Percentiles rank a stretch among this genome's conserved stretches.
phyloP scores from a whole-genome alignment of 2,113 vertebrate species.

The Saguinus midas region DNA sequence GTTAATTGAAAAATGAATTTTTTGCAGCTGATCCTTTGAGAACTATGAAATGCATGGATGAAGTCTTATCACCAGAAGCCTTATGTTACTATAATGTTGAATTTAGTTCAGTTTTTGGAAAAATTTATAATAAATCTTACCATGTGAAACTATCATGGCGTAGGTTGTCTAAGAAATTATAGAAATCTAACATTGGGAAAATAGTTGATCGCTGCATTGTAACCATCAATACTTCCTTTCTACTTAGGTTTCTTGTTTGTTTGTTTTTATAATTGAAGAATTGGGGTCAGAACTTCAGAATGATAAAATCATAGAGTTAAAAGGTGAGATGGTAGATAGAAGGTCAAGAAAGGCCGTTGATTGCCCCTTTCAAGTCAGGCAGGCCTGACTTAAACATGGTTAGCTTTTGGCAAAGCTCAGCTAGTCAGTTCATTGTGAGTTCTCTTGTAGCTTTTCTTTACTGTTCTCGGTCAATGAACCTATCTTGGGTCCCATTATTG shows the following conservation, averaged over 20 bases:
- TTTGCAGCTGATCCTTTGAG: neutral
- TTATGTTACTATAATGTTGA: neutral
- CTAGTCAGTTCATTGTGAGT: neutral
- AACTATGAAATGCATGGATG: neutral
- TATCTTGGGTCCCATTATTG: neutral
- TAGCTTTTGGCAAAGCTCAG: neutral
- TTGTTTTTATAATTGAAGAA: neutral
- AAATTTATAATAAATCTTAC: neutral
- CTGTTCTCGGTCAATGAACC: neutral
- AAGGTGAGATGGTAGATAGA: neutral
- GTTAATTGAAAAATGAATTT: neutral
- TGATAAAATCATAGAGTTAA: neutral
- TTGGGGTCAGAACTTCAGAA: neutral
- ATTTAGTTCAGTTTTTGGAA: neutral
- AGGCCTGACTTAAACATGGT: neutral
- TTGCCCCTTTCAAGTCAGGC: neutral
- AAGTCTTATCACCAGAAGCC: neutral
- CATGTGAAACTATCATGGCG: neutral
- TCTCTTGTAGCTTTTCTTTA: neutral
- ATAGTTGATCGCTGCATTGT: neutral
- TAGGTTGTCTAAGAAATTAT: neutral
- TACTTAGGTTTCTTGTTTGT: neutral
- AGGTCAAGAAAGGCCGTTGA: neutral
- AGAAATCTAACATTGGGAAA: neutral
- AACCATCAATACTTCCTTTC: slow-evolving; percentile 8